A percentile compares a stretch with the other conserved stretches of the same genome.
Evolutionary conservation across 2,888 invertebrate species (phyloP).

Genomic region (Ischnura elegans): DNA sequence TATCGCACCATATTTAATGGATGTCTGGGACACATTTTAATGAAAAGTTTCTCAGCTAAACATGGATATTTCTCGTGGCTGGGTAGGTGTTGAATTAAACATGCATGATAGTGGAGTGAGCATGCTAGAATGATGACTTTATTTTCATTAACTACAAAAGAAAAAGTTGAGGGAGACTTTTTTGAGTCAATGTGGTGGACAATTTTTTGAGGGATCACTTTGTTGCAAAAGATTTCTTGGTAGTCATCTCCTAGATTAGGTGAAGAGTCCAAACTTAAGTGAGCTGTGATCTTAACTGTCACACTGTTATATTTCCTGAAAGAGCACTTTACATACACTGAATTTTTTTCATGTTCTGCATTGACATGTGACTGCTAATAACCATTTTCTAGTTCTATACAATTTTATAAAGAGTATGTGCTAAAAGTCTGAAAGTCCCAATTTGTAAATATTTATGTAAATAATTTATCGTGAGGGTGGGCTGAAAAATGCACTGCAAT

Average conservation of each 20-base stretch:
- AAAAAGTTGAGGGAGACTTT: slow-evolving; percentile 14
- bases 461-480: slow-evolving; percentile 60
- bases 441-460: slow-evolving; percentile 66
- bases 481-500: slow-evolving; percentile 39
- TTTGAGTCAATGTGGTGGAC: slow-evolving; percentile 59
- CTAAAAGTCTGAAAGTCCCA: slow-evolving; percentile 54
- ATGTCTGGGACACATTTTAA: slow-evolving; percentile 4
- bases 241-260: slow-evolving; percentile 65
- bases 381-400: slow-evolving; percentile 67
- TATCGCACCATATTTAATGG: background rate
- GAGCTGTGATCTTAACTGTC: slow-evolving; percentile 66
- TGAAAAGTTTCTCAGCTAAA: slow-evolving; percentile 31
- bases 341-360: slow-evolving; percentile 51
- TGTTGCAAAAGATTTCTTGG: slow-evolving; percentile 44
- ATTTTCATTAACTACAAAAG: slow-evolving; percentile 58
- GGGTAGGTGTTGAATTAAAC: slow-evolving; percentile 12
- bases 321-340: slow-evolving; percentile 61
- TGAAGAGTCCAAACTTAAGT: slow-evolving; percentile 60
- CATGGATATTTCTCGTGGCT: background rate
- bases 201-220: slow-evolving; percentile 57
- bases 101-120: slow-evolving; percentile 31
- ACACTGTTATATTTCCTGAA: slow-evolving; percentile 66
- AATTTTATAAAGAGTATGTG: slow-evolving; percentile 64
- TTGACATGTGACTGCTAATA: slow-evolving; percentile 57
- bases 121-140: slow-evolving; percentile 54